phyloP scores from a whole-genome alignment of 2,113 vertebrate species.

The Thunnus maccoyii region DNA sequence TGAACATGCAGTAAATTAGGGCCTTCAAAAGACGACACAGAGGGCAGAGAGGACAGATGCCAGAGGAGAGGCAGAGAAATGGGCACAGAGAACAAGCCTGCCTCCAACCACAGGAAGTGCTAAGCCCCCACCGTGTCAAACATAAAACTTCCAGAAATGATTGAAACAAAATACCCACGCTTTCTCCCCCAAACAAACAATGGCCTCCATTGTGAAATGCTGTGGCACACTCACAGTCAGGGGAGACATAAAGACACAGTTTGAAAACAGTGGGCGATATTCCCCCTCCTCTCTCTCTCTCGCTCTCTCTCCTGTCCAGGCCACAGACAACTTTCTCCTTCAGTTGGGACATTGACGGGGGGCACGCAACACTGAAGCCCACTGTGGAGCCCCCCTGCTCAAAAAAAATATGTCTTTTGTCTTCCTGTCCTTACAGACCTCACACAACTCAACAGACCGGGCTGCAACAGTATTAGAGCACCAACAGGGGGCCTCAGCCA shows the following conservation, averaged over 20 bases:
- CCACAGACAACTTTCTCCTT: conserved; percentile 60
- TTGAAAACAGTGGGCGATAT: conserved; percentile 83
- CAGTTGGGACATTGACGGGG: conserved; percentile 57
- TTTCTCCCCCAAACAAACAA: conserved; percentile 88
- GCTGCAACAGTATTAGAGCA: conserved; percentile 49
- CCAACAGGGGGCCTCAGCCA: conserved; percentile 70
- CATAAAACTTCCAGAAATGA: conserved; percentile 93
- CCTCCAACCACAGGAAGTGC: conserved; percentile 76
- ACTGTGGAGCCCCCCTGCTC: conserved; percentile 53
- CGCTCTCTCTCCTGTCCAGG: conserved; percentile 28
- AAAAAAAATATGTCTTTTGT: conserved; percentile 81
- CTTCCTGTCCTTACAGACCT: conserved; percentile 66
- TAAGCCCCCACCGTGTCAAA: conserved; percentile 86
- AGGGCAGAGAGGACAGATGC: conserved; percentile 51
- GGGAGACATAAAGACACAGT: conserved; percentile 88
- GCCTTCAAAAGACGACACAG: conserved; percentile 32
- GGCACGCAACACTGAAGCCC: conserved; percentile 46
- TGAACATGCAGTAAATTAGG: conserved; percentile 13
- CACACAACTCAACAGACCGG: conserved; percentile 61
- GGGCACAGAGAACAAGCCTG: conserved; percentile 59
- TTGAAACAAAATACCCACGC: conserved; percentile 90
- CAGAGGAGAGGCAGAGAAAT: conserved; percentile 44
- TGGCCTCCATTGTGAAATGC: conserved; percentile 87
- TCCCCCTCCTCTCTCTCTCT: conserved; percentile 34
- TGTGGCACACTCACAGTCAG: conserved; percentile 85